Percentiles rank a stretch among this genome's conserved stretches.
Evolutionary conservation across 1,140 invertebrate species (phyloP).

Genomic region (Orchestia grillus): DNA sequence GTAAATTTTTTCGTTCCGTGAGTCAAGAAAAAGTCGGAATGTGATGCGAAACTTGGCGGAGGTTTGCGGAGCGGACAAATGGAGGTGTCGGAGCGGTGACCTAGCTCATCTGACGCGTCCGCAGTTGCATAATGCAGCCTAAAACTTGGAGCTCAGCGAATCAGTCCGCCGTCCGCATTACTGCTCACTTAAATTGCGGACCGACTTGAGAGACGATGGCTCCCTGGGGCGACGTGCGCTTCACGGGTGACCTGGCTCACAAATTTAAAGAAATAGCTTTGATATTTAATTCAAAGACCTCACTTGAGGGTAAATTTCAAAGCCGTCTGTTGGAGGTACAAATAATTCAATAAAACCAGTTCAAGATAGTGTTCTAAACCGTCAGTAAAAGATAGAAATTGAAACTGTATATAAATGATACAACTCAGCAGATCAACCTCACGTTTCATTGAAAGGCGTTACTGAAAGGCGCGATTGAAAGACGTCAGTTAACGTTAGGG

Average conservation of each 20-base stretch:
- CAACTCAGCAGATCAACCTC: too few species aligned
- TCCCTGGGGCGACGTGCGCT: not conserved
- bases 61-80: conserved; percentile 44
- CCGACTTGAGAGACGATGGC: not conserved
- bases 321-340: too few species aligned
- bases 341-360: too few species aligned
- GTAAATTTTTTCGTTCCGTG: not conserved
- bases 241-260: too few species aligned
- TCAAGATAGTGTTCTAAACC: too few species aligned
- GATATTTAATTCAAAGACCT: not conserved
- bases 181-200: conserved; percentile 2
- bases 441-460: too few species aligned
- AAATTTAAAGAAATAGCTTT: not conserved
- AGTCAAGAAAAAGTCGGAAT: conserved; percentile 33
- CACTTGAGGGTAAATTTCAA: too few species aligned
- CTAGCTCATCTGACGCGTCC: conserved; percentile 43
- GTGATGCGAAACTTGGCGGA: conserved; percentile 37
- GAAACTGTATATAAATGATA: not conserved
- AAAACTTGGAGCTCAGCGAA: conserved; percentile 27
- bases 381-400: not conserved
- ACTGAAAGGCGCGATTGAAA: too few species aligned
- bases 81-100: conserved; percentile 53
- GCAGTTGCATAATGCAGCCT: conserved; percentile 38
- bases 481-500: too few species aligned
- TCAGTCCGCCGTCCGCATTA: not conserved